Conservation (phyloP, 1,140 invertebrate genomes). For the Drosophila murphyi region DNA sequence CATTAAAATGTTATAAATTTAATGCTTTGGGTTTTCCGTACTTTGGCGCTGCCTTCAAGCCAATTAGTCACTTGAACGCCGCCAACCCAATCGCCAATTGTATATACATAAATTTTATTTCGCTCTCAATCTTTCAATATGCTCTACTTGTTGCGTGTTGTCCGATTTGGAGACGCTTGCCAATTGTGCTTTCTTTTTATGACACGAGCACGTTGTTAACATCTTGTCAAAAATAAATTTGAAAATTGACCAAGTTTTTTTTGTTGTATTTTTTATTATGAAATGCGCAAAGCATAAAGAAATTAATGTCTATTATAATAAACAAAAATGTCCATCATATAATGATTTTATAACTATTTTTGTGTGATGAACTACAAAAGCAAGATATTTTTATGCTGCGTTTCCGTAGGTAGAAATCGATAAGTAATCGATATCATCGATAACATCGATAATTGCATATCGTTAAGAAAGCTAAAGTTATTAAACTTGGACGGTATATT, state of each 20-base stretch:
- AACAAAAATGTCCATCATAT: no score
- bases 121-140: constrained; percentile 9
- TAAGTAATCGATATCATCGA: no score
- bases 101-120: constrained; percentile 11
- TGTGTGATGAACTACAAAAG: no score
- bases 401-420: no score
- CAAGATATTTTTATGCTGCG: no score
- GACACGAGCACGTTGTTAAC: not conserved
- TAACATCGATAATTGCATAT: no score
- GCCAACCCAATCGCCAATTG: constrained; percentile 11
- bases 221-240: constrained; percentile 12
- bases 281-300: no score
- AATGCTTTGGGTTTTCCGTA: constrained; percentile 45
- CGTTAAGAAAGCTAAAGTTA: no score
- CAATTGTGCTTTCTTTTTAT: not conserved
- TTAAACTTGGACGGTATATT: no score
- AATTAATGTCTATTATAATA: no score
- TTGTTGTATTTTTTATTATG: no score
- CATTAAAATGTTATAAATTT: constrained; percentile 56
- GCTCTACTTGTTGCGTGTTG: not conserved
- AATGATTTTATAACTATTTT: no score
- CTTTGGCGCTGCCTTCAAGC: constrained; percentile 19
- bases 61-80: constrained; percentile 48
- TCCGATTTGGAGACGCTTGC: not conserved
- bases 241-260: constrained; percentile 21